These are phyloP conservation scores for Teleogryllus occipitalis DNA, from an alignment of 1,140 invertebrate species.

Conservation along the genomic window DNA sequence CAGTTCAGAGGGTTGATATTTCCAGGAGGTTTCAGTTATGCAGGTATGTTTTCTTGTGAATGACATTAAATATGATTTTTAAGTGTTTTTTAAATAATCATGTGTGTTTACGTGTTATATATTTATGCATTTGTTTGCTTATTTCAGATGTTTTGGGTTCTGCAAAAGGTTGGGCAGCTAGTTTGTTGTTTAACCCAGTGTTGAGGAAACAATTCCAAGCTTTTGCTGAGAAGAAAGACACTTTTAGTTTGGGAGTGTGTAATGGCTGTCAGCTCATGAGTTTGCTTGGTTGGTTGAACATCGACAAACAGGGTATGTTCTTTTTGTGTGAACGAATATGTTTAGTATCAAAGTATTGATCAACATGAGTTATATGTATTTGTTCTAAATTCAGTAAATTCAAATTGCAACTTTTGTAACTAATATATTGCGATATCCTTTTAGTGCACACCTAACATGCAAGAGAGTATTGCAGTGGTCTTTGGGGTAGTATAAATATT, in stretches of 20 bases:
- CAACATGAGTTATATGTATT: too few relatives aligned
- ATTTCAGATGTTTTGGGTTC: conserved; percentile 85
- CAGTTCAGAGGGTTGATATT: conserved; percentile 84
- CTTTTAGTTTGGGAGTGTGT: conserved; percentile 93
- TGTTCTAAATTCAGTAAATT: too few relatives aligned
- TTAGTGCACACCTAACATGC: too few relatives aligned
- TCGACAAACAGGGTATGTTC: neutral
- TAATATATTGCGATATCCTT: too few relatives aligned
- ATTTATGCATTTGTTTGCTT: neutral
- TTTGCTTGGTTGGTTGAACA: conserved; percentile 65
- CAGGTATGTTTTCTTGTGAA: conserved; percentile 45
- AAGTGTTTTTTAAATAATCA: neutral
- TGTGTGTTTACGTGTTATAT: neutral
- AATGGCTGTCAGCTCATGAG: conserved; percentile 97
- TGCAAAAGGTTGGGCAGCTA: conserved; percentile 95
- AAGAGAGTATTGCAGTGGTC: too few relatives aligned
- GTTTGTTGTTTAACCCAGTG: conserved; percentile 62
- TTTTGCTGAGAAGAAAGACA: conserved; percentile 59
- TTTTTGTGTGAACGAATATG: neutral
- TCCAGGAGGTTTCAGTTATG: conserved; percentile 96
- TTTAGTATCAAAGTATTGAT: too few relatives aligned
- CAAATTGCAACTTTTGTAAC: too few relatives aligned
- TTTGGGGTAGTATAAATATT: too few relatives aligned
- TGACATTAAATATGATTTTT: neutral
- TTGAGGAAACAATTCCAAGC: conserved; percentile 61